These are phyloP conservation scores for Microplitis demolitor DNA, from an alignment of 1,140 invertebrate genomes.

Conservation along the genomic window DNA sequence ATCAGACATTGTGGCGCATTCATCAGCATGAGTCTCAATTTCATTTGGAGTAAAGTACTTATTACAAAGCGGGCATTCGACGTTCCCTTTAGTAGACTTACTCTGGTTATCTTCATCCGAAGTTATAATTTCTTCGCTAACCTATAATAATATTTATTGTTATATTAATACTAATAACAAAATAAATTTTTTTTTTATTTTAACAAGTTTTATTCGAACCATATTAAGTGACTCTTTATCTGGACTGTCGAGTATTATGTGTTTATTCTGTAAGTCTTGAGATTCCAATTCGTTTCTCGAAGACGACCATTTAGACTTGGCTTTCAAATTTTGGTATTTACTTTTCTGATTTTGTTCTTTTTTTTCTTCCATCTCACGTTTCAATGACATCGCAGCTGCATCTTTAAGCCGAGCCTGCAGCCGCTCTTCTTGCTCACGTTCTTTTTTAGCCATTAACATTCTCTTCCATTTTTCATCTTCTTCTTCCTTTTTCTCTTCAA, in stretches of 20 bases:
- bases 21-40: constrained; percentile 42
- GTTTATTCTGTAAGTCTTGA: background rate
- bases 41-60: constrained; percentile 33
- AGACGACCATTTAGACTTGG: background rate
- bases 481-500: background rate
- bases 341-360: constrained; percentile 5
- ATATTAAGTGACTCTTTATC: background rate
- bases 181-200: background rate
- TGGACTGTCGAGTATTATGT: background rate
- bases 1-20: constrained; percentile 23
- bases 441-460: background rate
- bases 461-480: background rate
- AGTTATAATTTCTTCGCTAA: background rate
- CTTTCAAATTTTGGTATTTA: background rate
- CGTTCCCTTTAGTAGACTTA: background rate
- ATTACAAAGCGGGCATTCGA: constrained; percentile 46
- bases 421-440: background rate
- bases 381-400: background rate
- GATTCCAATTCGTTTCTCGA: constrained; percentile 4
- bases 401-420: background rate
- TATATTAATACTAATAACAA: too few species aligned
- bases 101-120: background rate
- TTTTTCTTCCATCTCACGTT: background rate
- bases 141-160: background rate
- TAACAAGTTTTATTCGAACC: background rate